Percentiles rank a stretch among this genome's conserved stretches.
phyloP scores from a whole-genome alignment of 1,140 invertebrate genomes.

The Nixonia krombeini region DNA sequence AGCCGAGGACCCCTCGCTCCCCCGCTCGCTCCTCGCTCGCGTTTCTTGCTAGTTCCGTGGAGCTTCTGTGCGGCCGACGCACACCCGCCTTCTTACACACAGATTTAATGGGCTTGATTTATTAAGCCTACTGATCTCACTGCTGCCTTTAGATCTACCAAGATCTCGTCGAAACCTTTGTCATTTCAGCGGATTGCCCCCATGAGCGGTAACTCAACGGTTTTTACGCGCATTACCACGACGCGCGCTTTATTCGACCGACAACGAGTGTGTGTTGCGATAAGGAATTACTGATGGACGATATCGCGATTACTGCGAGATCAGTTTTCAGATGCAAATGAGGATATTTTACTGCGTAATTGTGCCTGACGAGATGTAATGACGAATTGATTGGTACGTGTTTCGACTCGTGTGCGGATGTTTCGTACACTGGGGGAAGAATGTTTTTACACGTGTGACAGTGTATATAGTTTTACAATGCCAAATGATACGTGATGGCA shows the following conservation, averaged over 20 bases:
- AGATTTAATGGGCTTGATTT: slow-evolving; percentile 28
- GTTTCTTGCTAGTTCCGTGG: slow-evolving; percentile 9
- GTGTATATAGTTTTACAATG: no score
- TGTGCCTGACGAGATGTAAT: no score
- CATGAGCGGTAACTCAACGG: neutral
- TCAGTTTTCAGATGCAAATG: no score
- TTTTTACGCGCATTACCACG: neutral
- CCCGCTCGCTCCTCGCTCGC: neutral
- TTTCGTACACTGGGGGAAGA: no score
- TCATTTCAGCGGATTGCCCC: neutral
- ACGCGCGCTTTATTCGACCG: neutral
- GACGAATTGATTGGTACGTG: no score
- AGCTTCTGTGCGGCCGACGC: neutral
- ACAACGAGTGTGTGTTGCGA: no score
- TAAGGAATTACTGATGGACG: no score
- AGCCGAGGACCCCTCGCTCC: slow-evolving; percentile 21
- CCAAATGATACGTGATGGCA: no score
- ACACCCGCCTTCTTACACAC: slow-evolving; percentile 3
- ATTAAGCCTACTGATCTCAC: slow-evolving; percentile 7
- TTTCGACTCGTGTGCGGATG: no score
- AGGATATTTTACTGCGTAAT: no score
- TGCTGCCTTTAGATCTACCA: neutral
- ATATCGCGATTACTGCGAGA: no score
- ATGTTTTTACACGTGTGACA: no score
- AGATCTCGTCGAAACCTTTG: slow-evolving; percentile 1